Base-by-base conservation (phyloP, 2,797 vertebrate species). In the Alca torda region DNA sequence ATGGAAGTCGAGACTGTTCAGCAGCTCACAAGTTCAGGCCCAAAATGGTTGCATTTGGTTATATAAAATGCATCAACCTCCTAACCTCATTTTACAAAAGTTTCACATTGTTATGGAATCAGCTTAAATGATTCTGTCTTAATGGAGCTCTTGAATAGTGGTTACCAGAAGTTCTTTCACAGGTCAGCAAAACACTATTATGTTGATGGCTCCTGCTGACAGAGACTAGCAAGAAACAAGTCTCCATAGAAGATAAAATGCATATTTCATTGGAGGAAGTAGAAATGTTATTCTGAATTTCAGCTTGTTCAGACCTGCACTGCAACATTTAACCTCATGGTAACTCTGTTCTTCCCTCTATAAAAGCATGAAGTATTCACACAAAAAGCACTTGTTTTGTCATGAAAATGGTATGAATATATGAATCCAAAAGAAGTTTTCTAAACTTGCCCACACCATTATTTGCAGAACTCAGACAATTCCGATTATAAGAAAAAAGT, bases 111-210 rank as follows among this genome's bases (percentile, higher is more conserved):
- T 85, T 96, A 61, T 26, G 78, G 90, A 93, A 95, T 89, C 96
- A 97, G 92, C 93, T 94, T 80, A 89, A 85, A 89, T 90, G 95
- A 81, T 92, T 97, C 89, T 87, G 53, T 93, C 96, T 92, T 97
- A 97, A 97, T 91, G 96, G 95, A 96, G 94, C 77, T 94, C 76
- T 85, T 89, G 95, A 95, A 90, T 76, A 93, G 87, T 90, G 94
- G 96, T 97, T 96, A 92, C 76, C 90, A 96, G 81, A 97, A 97
- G 69, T 89, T 96, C 91, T 95, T 98, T 97, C 93, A 97, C 87
- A 97, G 97, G 97, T 98, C 92, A 96, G 81, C 81, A 94, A 97
- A 97, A 92, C 79, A 92, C 72, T 94, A 85, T 93, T 97, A 95
- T 94, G 93, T 86, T 95, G 95, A 97, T 97, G 92, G 84, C 75